Conservation (phyloP, 1,140 invertebrate genomes). For the Atopsyche davidsoni region DNA sequence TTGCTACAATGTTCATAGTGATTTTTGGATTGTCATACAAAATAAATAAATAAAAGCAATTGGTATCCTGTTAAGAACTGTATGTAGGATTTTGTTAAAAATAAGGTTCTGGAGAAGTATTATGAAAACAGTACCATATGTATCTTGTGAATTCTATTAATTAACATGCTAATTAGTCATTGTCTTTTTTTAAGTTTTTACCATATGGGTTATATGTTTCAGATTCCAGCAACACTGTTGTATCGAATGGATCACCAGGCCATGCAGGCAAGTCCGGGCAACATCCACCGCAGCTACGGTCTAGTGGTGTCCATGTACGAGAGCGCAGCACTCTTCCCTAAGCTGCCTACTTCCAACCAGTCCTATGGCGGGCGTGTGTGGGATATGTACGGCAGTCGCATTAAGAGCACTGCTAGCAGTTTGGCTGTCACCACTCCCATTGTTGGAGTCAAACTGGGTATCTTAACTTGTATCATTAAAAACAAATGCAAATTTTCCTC, state of each 20-base stretch:
- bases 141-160: too few relatives aligned
- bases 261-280: conserved; percentile 25
- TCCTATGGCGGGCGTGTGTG: conserved; percentile 29
- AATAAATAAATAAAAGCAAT: too few relatives aligned
- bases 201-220: conserved; percentile 52
- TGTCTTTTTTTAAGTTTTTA: neutral
- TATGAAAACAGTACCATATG: too few relatives aligned
- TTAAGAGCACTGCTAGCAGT: neutral
- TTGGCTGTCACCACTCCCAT: conserved; percentile 56
- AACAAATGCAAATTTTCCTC: too few relatives aligned
- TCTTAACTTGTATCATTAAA: conserved; percentile 31
- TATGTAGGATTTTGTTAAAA: too few relatives aligned
- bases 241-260: conserved; percentile 44
- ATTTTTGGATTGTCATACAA: too few relatives aligned
- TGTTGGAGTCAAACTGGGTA: conserved; percentile 58
- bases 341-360: conserved; percentile 33
- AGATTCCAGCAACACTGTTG: conserved; percentile 61
- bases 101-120: too few relatives aligned
- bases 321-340: conserved; percentile 63
- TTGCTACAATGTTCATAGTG: too few relatives aligned
- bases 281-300: conserved; percentile 42
- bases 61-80: too few relatives aligned
- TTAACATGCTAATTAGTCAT: too few relatives aligned
- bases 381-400: conserved; percentile 35
- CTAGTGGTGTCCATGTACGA: conserved; percentile 66